Conservation (phyloP, 2,113 vertebrate species). For the Tetrao urogallus region DNA sequence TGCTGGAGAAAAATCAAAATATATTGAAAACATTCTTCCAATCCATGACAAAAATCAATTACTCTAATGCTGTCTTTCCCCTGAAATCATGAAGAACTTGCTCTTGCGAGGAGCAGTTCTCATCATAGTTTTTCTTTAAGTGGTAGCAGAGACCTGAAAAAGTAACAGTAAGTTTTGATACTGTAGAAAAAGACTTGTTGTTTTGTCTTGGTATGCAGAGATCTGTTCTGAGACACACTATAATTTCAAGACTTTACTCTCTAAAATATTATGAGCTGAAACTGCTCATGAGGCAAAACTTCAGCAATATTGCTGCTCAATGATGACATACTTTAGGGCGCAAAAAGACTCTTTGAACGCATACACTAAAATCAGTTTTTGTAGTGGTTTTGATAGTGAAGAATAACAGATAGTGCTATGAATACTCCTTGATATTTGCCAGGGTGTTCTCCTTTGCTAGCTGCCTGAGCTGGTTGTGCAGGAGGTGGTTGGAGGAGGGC, state of each 20-base stretch:
- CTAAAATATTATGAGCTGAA: not conserved
- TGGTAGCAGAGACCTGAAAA: not conserved
- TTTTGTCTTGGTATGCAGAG: not conserved
- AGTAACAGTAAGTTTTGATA: not conserved
- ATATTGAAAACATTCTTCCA: conserved; percentile 20
- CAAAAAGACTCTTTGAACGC: not conserved
- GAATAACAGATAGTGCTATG: not conserved
- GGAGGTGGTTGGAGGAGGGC: not conserved
- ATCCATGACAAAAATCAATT: conserved; percentile 34
- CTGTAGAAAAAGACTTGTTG: not conserved
- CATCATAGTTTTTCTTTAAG: not conserved
- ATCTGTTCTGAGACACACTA: accelerated
- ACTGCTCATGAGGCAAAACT: not conserved
- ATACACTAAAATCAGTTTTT: not conserved
- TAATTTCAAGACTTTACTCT: not conserved
- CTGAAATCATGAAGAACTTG: not conserved
- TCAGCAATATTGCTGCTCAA: not conserved
- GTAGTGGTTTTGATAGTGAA: not conserved
- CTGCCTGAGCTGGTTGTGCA: not conserved
- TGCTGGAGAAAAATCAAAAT: conserved; percentile 40
- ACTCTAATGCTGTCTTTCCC: not conserved
- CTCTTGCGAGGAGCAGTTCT: not conserved
- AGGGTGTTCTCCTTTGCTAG: not conserved
- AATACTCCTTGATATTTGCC: not conserved
- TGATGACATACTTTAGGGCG: not conserved